These are phyloP conservation scores for Hydriomena furcata DNA, from an alignment of 2,888 invertebrate species.

Conservation along the genomic window DNA sequence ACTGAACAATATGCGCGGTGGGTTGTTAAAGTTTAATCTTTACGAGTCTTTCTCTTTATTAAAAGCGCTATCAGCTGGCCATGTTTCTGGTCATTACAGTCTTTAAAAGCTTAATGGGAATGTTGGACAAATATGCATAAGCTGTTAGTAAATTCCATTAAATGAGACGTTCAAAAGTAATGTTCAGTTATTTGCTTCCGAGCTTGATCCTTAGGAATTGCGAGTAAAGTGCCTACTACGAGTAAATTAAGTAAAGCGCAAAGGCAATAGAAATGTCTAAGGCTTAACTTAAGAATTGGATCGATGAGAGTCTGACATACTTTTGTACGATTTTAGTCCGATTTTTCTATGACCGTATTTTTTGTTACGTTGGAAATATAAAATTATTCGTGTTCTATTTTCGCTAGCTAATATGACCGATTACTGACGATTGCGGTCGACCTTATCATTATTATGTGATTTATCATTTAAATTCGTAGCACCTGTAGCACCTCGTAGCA, in stretches of 20 bases:
- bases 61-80: slow-evolving; percentile 21
- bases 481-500: slow-evolving; percentile 10
- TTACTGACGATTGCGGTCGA: too few species aligned
- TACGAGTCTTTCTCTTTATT: slow-evolving; percentile 33
- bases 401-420: too few species aligned
- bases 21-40: slow-evolving; percentile 33
- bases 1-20: slow-evolving; percentile 31
- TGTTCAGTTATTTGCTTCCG: not conserved
- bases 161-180: slow-evolving; percentile 10
- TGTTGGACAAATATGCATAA: slow-evolving; percentile 12
- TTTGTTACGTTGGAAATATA: too few species aligned
- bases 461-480: slow-evolving; percentile 4
- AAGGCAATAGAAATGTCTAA: not conserved
- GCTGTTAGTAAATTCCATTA: slow-evolving; percentile 2
- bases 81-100: slow-evolving; percentile 16
- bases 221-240: not conserved
- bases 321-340: too few species aligned
- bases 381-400: too few species aligned
- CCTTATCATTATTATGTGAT: too few species aligned
- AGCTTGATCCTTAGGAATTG: not conserved
- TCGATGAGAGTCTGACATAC: too few species aligned
- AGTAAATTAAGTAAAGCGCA: too few species aligned
- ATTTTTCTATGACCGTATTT: too few species aligned
- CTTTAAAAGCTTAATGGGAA: slow-evolving; percentile 7
- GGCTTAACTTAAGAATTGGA: too few species aligned